Percentiles rank a stretch among this genome's conserved stretches.
These are phyloP conservation scores for Pomacea maculata DNA, from an alignment of 1,140 invertebrate genomes.

Conservation along the genomic window DNA sequence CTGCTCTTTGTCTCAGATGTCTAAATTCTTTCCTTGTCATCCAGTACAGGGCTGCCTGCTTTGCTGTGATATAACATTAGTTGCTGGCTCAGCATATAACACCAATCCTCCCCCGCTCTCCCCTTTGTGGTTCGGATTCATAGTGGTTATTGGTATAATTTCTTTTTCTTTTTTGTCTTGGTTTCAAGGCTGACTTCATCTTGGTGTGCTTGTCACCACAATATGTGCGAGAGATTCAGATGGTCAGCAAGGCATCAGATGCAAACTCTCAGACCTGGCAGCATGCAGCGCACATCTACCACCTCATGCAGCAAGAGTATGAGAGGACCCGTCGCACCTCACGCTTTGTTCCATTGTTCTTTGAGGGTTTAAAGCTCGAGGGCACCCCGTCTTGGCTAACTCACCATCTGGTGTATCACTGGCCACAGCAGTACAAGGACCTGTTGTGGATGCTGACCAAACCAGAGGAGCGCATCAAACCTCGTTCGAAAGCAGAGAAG, in stretches of 20 bases:
- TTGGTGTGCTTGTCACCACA: conserved; percentile 41
- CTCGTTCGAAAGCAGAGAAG: conserved; percentile 1
- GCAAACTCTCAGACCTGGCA: conserved; percentile 13
- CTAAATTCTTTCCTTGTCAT: too few relatives aligned
- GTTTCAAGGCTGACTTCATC: conserved; percentile 46
- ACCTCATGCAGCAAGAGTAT: conserved; percentile 38
- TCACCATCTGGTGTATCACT: conserved; percentile 17
- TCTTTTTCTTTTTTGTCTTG: not conserved
- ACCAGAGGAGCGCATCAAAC: conserved; percentile 39
- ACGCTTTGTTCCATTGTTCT: conserved; percentile 40
- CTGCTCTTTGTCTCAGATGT: not conserved
- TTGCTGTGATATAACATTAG: too few relatives aligned
- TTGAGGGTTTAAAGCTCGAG: conserved; percentile 24
- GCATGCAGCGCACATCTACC: conserved; percentile 43
- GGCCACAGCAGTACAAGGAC: conserved; percentile 47
- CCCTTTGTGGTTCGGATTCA: too few relatives aligned
- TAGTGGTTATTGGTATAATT: too few relatives aligned
- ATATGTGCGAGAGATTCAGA: conserved; percentile 37
- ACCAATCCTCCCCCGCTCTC: too few relatives aligned
- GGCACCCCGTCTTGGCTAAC: conserved; percentile 38
- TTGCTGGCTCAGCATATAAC: too few relatives aligned
- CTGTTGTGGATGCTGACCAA: conserved; percentile 45
- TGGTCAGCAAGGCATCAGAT: not conserved
- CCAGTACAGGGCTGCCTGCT: too few relatives aligned
- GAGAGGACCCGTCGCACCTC: conserved; percentile 11